Evolutionary conservation across 2,888 invertebrate species (phyloP), one percentile per base, ranked within the genome.

Genomic region (Diabrotica balteata): DNA sequence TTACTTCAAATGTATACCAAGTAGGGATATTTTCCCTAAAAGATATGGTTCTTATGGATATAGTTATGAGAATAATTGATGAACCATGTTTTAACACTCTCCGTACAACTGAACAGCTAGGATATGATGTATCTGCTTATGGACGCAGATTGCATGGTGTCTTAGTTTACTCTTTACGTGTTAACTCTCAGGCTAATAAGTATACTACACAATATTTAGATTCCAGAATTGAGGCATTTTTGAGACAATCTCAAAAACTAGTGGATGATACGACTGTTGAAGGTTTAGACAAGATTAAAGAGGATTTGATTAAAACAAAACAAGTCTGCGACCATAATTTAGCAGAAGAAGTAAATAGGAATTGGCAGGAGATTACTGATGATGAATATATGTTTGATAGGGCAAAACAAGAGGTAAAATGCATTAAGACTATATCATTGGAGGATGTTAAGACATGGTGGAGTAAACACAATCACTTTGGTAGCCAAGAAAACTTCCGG

Each of bases 1-100:
- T 93, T 64, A 88, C 95, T 46, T 90, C 90, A 8, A 95, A 95
- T 86, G 95, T 95, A 84, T 96, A 95, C 85, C 96, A 96, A 82
- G 88, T 89, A 22, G 92, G 90, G 4, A 85, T 87, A 1, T 87
- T 88, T 55, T 87, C 87, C 0, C 83, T 92, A 2, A 85, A 85
- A 22, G 87, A 88, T 68, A 88, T 89, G 55, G 89, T 89, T 68
- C 87, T 91, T 0, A 86, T 94, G 1, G 93, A 96, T 82, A 83
- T 95, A 47, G 83, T 95, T 47, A 89, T 91, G 87, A 11, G 90
- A 86, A 84, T 94, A 66, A 93, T 96, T 87, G 93, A 94, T 80
- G 96, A 96, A 83, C 96, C 96, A 0, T 86, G 94, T 55, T 97
- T 96, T 84, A 92, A 96, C 84, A 87, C 88, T 53, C 85, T 97